These are phyloP conservation scores for Pelecanoides urinatrix DNA, from an alignment of 2,113 vertebrate species.

Conservation along the genomic window DNA sequence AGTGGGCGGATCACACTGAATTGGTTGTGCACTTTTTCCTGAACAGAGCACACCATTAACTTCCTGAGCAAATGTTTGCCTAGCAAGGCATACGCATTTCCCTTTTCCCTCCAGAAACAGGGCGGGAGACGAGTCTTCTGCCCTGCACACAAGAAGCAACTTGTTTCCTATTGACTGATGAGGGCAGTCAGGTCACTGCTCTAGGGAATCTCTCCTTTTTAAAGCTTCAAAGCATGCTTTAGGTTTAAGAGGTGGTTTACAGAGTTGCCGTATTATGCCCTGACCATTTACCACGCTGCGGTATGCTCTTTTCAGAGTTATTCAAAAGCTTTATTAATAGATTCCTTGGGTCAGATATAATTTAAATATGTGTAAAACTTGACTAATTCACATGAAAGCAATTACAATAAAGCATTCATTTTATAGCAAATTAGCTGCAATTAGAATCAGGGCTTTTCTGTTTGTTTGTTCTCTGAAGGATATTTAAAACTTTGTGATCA, in stretches of 20 bases:
- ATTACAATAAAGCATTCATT: background rate
- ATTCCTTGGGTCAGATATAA: background rate
- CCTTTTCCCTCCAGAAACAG: background rate
- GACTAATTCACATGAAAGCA: background rate
- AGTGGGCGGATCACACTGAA: background rate
- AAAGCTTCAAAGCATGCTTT: background rate
- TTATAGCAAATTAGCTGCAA: background rate
- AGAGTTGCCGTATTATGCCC: background rate
- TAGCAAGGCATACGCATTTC: fast-evolving
- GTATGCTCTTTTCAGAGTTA: background rate
- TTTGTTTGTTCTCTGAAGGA: slow-evolving; percentile 6
- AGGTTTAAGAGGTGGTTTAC: background rate
- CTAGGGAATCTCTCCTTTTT: background rate
- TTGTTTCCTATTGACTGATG: background rate
- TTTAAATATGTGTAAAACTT: background rate
- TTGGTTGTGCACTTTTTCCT: background rate
- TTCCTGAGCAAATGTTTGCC: background rate
- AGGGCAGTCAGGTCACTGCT: background rate
- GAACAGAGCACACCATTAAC: background rate
- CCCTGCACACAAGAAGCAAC: background rate
- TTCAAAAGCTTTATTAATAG: slow-evolving; percentile 3
- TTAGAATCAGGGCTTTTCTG: background rate
- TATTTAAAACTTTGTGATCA: background rate
- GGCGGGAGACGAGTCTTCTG: background rate
- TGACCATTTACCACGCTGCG: background rate